Evolutionary conservation across 1,140 invertebrate genomes (phyloP), one percentile per base, ranked within the genome.

Genomic region (Neodiprion virginianus): DNA sequence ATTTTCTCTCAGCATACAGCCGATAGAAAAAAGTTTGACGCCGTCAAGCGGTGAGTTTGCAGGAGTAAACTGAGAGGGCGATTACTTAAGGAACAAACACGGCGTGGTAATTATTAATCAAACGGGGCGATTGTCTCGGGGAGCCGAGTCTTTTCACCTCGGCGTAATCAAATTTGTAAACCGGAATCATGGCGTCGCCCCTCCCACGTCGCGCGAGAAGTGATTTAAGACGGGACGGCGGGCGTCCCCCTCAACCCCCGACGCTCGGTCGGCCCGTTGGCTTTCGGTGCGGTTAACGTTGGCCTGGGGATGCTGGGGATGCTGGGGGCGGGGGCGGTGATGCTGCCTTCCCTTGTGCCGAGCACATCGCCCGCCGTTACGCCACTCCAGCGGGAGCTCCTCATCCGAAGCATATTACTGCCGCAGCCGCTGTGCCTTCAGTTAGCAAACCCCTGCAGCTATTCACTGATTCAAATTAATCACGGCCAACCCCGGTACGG

Each of bases 381-480:
- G 71, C 68, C 78, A 76, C 77, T 61, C 53, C 23, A 76, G 70
- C 73, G 12, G 23, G 69, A 74, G 72, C 79, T 78, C 75, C 75
- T 82, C 78, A 80, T 82, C 76, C 79, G 76, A 76, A 74, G 73
- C 81, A 80, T 81, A 82, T 81, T 84, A 79, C 79, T 66, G 72
- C 67, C 74, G 77, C 76, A 72, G 79, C 79, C 69, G 69, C 76
- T 79, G 79, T 83, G 81, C 78, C 82, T 82, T 83, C 79, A 77
- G 67, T 69, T 7, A 69, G 80, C 80, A 84, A 84, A 87, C 85
- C 86, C 85, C 85, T 79, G 75, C 74, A 84, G 80, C 86, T 79
- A 87, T 88, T 88, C 86, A 85, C 83, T 84, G 83, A 87, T 86
- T 88, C 85, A 88, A 88, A 88, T 88, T 88, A 88, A 88, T 88